phyloP scores from a whole-genome alignment of 2,113 vertebrate species.

The Chloropsis hardwickii region DNA sequence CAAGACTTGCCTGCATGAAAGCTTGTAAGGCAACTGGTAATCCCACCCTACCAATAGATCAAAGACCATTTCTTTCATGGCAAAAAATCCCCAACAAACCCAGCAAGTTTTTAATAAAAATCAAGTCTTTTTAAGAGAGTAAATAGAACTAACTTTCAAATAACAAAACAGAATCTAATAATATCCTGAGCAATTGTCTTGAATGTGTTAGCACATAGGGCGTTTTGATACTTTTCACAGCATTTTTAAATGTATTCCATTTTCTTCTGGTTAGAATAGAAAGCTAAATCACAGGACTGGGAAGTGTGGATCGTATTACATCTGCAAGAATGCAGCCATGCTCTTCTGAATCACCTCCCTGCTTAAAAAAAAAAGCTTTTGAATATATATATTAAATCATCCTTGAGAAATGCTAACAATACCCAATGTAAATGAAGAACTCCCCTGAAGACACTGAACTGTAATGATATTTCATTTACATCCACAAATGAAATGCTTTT shows the following conservation, averaged over 20 bases:
- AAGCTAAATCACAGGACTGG: background rate
- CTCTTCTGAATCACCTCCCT: background rate
- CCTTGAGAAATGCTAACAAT: conserved; percentile 12
- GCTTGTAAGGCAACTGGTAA: background rate
- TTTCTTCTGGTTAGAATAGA: conserved; percentile 3
- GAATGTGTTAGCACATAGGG: background rate
- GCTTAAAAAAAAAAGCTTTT: background rate
- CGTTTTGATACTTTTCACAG: background rate
- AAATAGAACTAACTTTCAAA: background rate
- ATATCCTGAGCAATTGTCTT: background rate
- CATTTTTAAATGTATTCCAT: background rate
- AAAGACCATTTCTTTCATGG: background rate
- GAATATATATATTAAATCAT: background rate
- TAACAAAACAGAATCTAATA: background rate
- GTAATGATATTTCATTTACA: conserved; percentile 26
- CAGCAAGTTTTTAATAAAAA: background rate
- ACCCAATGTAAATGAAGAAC: conserved; percentile 1
- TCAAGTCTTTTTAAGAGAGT: background rate
- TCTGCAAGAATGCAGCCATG: background rate
- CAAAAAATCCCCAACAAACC: background rate
- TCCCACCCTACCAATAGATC: background rate
- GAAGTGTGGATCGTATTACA: background rate
- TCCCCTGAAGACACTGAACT: background rate
- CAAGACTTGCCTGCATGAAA: background rate
- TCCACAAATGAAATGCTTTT: conserved; percentile 22